Evolutionary conservation across 2,797 vertebrate species (phyloP).

Genomic region (Gallinago solitaria): DNA sequence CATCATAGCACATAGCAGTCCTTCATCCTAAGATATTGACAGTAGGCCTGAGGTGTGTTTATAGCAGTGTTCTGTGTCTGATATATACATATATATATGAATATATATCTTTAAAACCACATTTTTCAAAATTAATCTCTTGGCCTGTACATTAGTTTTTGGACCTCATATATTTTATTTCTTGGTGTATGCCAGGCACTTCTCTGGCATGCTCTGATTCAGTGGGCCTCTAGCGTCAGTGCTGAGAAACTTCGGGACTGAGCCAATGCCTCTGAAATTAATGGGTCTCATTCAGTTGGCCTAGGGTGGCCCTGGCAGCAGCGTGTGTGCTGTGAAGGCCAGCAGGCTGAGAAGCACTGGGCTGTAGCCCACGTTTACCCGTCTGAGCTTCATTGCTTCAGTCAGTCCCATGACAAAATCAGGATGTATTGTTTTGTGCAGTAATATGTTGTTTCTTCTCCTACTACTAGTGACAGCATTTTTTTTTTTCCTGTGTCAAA

Average conservation of each 20-base stretch:
- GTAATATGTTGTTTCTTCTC: background rate
- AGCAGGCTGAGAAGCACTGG: background rate
- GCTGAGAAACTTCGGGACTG: background rate
- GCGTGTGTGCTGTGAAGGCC: background rate
- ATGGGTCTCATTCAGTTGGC: background rate
- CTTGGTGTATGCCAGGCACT: background rate
- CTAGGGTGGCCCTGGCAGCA: background rate
- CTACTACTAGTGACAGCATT: background rate
- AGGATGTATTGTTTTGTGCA: background rate
- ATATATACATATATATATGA: background rate
- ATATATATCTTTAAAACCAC: background rate
- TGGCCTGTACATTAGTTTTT: background rate
- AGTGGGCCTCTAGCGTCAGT: background rate
- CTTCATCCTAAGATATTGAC: background rate
- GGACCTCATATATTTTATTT: background rate
- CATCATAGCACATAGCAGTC: background rate
- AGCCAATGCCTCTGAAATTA: slow-evolving; percentile 23
- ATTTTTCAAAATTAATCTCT: slow-evolving; percentile 24
- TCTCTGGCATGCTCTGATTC: background rate
- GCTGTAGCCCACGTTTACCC: background rate
- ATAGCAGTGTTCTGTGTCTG: background rate
- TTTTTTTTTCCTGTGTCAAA: background rate
- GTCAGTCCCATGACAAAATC: background rate
- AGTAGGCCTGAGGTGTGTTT: background rate
- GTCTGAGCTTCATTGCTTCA: background rate